phyloP scores from a whole-genome alignment of 1,140 invertebrate species.

The Mizuhopecten yessoensis region DNA sequence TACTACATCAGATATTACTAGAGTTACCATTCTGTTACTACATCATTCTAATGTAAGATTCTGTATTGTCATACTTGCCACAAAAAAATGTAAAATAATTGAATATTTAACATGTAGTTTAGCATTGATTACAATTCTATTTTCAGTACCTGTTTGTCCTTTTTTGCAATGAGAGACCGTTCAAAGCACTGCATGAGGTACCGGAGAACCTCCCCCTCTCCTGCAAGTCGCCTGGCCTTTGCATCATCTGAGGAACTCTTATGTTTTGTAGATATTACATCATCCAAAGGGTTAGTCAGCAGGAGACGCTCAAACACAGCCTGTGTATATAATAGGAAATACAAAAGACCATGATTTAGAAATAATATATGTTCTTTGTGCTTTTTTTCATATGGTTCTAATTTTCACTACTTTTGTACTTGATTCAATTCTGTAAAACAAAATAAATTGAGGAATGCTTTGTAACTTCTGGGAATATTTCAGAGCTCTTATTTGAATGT shows the following conservation, averaged over 20 bases:
- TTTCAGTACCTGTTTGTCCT: constrained; percentile 58
- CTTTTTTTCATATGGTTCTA: too few relatives aligned
- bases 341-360: too few relatives aligned
- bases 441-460: background rate
- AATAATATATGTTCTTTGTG: too few relatives aligned
- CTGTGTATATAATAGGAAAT: constrained; percentile 85
- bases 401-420: too few relatives aligned
- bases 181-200: constrained; percentile 78
- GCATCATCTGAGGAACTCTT: constrained; percentile 82
- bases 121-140: too few relatives aligned
- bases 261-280: constrained; percentile 62
- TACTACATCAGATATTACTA: too few relatives aligned
- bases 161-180: constrained; percentile 59
- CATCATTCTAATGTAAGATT: too few relatives aligned
- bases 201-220: constrained; percentile 69
- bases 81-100: too few relatives aligned
- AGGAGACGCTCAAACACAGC: constrained; percentile 92
- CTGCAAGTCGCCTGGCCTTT: constrained; percentile 59
- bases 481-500: background rate
- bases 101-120: too few relatives aligned
- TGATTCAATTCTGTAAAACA: background rate
- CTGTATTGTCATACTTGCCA: too few relatives aligned
- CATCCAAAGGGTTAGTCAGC: constrained; percentile 84
- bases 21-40: too few relatives aligned
- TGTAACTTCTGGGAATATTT: too few relatives aligned